Evolutionary conservation across 2,797 vertebrate species (phyloP), one percentile per base, ranked within the genome.

Genomic region (Jordanella pulchra): DNA sequence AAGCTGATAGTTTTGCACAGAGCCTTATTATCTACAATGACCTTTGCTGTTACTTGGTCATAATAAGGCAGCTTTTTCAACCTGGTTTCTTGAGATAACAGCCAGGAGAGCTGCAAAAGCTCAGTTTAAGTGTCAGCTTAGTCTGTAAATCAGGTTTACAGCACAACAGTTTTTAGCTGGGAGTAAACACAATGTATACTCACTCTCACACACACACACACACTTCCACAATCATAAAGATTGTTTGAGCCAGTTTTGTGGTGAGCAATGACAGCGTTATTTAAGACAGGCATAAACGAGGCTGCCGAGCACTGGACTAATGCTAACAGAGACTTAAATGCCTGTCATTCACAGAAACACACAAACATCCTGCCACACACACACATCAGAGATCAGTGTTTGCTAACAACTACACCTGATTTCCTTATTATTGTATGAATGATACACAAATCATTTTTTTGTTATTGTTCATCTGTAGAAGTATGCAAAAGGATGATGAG

Each of bases 111-210:
- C 14, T 7, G 15, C 66, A 32, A 74, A 70, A 0, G 27, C 56
- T 78, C 18, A 0, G 64, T 48, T 73, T 2, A 51, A 68, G 60
- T 45, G 60, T 72, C 72, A 0, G 39, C 18, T 54, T 7, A 7
- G 56, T 53, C 50, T 3, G 44, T 86, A 87, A 86, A 87, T 87
- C 71, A 71, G 55, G 17, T 86, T 86, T 82, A 81, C 50, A 51
- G 69, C 77, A 2, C 18, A 1, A n/a, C 54, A 71, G 78, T 77
- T 81, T 81, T 67, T 58, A 73, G 77, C 65, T 25, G 65, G 21
- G 53, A 65, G 51, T 67, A 76, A 81, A 72, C 63, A 76, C 72
- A 60, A 64, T 48, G 60, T 65, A 13, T 39, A 39, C n/a, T n/a
- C n/a, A n/a, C n/a, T n/a, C n/a, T n/a, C n/a, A n/a, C n/a, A n/a